A percentile compares a stretch with the other conserved stretches of the same genome.
These are phyloP conservation scores for Drosophila kuntzei DNA, from an alignment of 2,888 invertebrate genomes.

Conservation along the genomic window DNA sequence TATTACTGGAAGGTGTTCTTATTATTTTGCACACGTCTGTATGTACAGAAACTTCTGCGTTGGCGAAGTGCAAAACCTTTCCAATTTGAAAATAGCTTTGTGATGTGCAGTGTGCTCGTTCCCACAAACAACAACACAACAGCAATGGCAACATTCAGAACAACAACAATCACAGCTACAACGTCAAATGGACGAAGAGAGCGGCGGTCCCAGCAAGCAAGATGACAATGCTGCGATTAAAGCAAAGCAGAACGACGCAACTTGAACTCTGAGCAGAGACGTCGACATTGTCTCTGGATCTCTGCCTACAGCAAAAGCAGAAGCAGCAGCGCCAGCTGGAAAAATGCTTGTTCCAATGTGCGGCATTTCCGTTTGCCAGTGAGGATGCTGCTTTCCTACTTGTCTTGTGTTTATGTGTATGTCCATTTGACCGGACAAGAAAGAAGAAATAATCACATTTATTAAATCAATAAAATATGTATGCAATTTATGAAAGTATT, in stretches of 20 bases:
- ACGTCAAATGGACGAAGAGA: slow-evolving; percentile 25
- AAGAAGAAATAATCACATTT: slow-evolving; percentile 61
- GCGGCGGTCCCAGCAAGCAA: slow-evolving; percentile 43
- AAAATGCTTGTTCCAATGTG: slow-evolving; percentile 73
- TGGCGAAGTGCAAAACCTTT: slow-evolving; percentile 80
- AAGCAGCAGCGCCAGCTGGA: slow-evolving; percentile 58
- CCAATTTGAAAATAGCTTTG: slow-evolving; percentile 78
- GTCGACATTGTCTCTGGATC: slow-evolving; percentile 32
- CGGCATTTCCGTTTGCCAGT: slow-evolving; percentile 69
- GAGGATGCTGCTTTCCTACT: slow-evolving; percentile 53
- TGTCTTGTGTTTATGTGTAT: slow-evolving; percentile 7
- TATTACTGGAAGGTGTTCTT: too few species aligned
- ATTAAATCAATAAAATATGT: slow-evolving; percentile 72
- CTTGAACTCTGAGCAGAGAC: slow-evolving; percentile 67
- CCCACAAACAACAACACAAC: slow-evolving; percentile 64
- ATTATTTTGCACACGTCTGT: too few species aligned
- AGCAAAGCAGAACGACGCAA: slow-evolving; percentile 74
- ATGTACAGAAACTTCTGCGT: slow-evolving; percentile 44
- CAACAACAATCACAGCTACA: slow-evolving; percentile 8
- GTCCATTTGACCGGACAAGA: slow-evolving; percentile 20
- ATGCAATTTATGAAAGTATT: slow-evolving; percentile 51
- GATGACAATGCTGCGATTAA: slow-evolving; percentile 79
- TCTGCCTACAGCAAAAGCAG: slow-evolving; percentile 11
- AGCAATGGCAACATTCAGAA: slow-evolving; percentile 20
- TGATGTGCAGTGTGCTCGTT: slow-evolving; percentile 69